Evolutionary conservation across 1,140 invertebrate genomes (phyloP), one percentile per base, ranked within the genome.

Genomic region (Bombus cullumanus): DNA sequence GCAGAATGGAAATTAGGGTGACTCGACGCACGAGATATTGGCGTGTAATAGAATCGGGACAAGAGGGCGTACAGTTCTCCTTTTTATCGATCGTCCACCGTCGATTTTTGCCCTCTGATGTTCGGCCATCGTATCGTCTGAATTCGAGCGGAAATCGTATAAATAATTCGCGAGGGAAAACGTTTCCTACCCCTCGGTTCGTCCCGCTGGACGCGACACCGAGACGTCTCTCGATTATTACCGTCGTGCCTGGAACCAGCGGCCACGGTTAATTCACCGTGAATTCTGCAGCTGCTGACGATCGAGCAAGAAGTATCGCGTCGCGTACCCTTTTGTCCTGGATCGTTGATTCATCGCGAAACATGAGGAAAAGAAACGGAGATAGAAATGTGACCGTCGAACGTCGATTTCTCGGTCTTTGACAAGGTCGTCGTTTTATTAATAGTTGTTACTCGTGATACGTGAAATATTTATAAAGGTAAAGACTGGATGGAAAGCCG

Each of bases 161-260:
- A 85, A 90, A 90, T 90, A 90, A 90, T 90, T 90, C 47, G 62
- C 81, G 78, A 47, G 53, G 73, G 85, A 37, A 57, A 73, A 47
- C 68, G 74, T 85, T 77, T 78, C 77, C 57, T 15, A 6, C 57
- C 64, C 47, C 53, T 47, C 64, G 64, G 37, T 73, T 87, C 80
- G 41, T 47, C 59, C 5, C 43, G 76, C 34, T 37, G 83, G 81
- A 88, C 73, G 66, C 66, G 71, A 71, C 37, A 34, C 43, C 53
- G 69, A 81, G 79, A 41, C 34, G 77, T 79, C 76, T 74, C 43
- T 71, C 72, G 77, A 74, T 64, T 79, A 25, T 34, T 43, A 37
- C 13, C 66, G 31, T 43, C 80, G 69, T 31, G 28, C 57, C 39
- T n/a, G 43, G 62, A 53, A 75, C 31, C 28, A 53, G n/a, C 28